phyloP scores from a whole-genome alignment of 2,797 vertebrate species.

The Hapalemur alaotrensis region DNA sequence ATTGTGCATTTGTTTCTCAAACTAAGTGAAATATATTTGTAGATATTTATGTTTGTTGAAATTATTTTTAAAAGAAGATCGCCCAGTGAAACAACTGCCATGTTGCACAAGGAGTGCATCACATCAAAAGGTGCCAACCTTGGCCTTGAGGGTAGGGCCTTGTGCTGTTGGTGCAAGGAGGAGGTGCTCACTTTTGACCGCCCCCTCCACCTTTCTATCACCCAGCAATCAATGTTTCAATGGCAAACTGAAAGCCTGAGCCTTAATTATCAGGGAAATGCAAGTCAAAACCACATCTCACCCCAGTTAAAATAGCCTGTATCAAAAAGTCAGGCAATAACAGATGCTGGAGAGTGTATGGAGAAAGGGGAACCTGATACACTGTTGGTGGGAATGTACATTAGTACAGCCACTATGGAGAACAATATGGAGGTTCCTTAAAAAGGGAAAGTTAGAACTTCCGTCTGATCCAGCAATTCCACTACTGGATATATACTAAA shows the following conservation, averaged over 20 bases:
- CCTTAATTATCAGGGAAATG: too few species aligned
- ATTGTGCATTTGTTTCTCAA: slow-evolving; percentile 5
- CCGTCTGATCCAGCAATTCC: too few species aligned
- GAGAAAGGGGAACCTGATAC: too few species aligned
- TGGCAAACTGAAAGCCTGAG: background rate
- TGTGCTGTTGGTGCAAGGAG: background rate
- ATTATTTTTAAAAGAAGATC: background rate
- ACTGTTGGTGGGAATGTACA: too few species aligned
- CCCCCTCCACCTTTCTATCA: background rate
- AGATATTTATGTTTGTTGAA: slow-evolving; percentile 24
- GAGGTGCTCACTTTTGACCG: background rate
- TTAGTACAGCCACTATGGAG: too few species aligned
- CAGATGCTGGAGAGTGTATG: too few species aligned
- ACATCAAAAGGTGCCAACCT: background rate
- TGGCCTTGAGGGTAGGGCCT: background rate
- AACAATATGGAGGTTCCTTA: too few species aligned
- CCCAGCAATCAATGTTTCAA: background rate
- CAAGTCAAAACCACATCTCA: too few species aligned
- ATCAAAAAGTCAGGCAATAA: too few species aligned
- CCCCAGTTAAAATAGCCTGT: too few species aligned
- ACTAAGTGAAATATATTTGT: background rate
- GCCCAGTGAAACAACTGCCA: background rate
- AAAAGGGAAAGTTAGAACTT: too few species aligned
- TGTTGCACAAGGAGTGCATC: background rate
- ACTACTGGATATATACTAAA: too few species aligned